These are phyloP conservation scores for Orchesella flavescens DNA, from an alignment of 2,888 invertebrate species.

Conservation along the genomic window DNA sequence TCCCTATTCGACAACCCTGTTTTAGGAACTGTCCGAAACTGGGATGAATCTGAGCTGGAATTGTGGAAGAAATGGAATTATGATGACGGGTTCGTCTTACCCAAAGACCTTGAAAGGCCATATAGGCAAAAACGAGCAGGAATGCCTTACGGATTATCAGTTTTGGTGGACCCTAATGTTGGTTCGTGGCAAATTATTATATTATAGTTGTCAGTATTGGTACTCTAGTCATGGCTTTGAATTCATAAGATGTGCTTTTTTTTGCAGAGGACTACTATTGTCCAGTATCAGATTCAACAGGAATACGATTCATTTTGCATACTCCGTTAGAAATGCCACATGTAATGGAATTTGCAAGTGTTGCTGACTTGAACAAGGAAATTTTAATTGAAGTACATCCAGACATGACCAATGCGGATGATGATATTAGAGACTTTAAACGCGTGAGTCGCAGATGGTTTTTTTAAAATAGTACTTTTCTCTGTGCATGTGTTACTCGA, in stretches of 20 bases:
- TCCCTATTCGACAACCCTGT: slow-evolving; percentile 30
- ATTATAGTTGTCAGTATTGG: not conserved
- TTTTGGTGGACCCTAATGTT: slow-evolving; percentile 61
- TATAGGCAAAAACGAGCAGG: slow-evolving; percentile 53
- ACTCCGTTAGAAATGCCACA: slow-evolving; percentile 59
- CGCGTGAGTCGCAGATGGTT: slow-evolving; percentile 9
- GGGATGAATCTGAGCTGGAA: not conserved
- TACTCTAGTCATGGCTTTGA: not conserved
- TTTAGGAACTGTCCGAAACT: not conserved
- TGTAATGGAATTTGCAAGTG: slow-evolving; percentile 55
- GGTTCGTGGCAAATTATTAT: not conserved
- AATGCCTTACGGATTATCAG: slow-evolving; percentile 49
- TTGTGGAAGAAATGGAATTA: slow-evolving; percentile 14
- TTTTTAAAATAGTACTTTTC: no score
- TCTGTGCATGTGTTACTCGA: no score
- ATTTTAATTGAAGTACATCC: slow-evolving; percentile 60
- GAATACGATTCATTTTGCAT: slow-evolving; percentile 62
- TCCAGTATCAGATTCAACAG: slow-evolving; percentile 64
- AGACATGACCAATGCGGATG: slow-evolving; percentile 62
- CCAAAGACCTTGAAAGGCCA: slow-evolving; percentile 11
- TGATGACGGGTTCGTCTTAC: slow-evolving; percentile 25
- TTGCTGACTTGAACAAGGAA: slow-evolving; percentile 47
- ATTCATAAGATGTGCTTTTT: no score
- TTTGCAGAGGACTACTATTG: slow-evolving; percentile 62
- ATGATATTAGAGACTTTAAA: slow-evolving; percentile 52